Evolutionary conservation across 2,888 invertebrate species (phyloP), one percentile per base, ranked within the genome.

Genomic region (Dendrolimus pini): DNA sequence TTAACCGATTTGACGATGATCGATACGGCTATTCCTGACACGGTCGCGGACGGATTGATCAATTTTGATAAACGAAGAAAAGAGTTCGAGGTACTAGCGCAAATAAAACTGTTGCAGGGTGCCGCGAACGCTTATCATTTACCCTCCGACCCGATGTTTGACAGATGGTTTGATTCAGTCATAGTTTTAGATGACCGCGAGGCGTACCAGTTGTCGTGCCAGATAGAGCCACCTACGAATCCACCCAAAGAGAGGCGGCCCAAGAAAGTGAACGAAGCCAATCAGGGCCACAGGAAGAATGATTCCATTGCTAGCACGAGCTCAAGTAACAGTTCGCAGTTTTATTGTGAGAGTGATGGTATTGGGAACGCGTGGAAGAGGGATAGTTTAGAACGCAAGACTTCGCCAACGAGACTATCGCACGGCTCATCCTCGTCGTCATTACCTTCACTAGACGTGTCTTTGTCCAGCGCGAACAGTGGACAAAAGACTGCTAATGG

Each of bases 1-100:
- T 92, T 99, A 59, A 99, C 99, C 2, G 99, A 99, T 86, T 93
- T 99, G 65, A 99, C 98, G 1, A 99, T 99, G 98, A 98, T 99
- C 72, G 98, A 99, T 86, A 97, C 98, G 12, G 99, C 99, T 52
- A 97, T 96, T 77, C 96, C 97, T 0, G 98, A 98, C 77, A 94
- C 93, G 7, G 80, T 94, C 89, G 93, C 94, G 54, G 96, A 96
- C 62, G 95, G 96, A 55, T 92, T 99, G 55, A 98, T 99, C 56
- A 99, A 99, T 87, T 99, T 99, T 82, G 99, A 99, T 81, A 99
- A 99, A 84, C 94, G 98, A 59, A 92, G 99, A 62, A 99, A 99
- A 86, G 99, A 99, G 85, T 99, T 99, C 84, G 99, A 99, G 89
- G 97, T 99, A 41, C 92, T 99, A 62, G 99, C 99, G 9, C 98